Evolutionary conservation across 2,797 vertebrate species (phyloP), one percentile per base, ranked within the genome.

Genomic region (Holocentrus rufus): DNA sequence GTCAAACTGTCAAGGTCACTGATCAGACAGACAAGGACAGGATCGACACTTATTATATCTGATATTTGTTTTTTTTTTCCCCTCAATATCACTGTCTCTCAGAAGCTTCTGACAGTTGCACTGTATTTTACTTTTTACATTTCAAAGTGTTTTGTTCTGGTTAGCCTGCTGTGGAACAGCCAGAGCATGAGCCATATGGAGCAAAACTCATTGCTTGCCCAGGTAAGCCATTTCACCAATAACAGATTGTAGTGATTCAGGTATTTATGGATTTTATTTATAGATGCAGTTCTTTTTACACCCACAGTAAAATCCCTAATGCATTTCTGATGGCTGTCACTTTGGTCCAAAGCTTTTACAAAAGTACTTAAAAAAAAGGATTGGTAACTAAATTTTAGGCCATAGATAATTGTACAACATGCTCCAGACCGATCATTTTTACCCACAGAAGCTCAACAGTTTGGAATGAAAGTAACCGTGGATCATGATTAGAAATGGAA

Each of bases 221-320:
- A 83, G 88, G 89, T 89, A 80, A 90, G 86, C 65, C 44, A 74
- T 77, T 44, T 66, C 60, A 82, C 58, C 53, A 18, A 34, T 68
- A 73, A 50, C 83, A 79, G 85, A 85, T 85, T 86, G 65, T 59
- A 52, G 88, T 47, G 80, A 91, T 90, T 81, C 74, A 86, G 87
- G 84, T 90, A 90, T 92, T 90, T 90, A 90, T 87, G 85, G 82
- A 78, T 74, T 79, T 0, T 47, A 47, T 62, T 49, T 62, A 62
- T 59, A 59, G 39, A 69, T 69, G 60, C 59, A 20, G 63, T 67
- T 71, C 54, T n/a, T 55, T 68, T 31, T 67, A 39, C 20, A 75
- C 63, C 75, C 55, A 65, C 69, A 53, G 31, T 53, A 5, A 59
- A 52, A 56, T 65, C 15, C 58, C 58, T 65, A 44, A 66, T 74